Conservation (phyloP, 2,888 invertebrate species). For the Diogma glabrata region DNA sequence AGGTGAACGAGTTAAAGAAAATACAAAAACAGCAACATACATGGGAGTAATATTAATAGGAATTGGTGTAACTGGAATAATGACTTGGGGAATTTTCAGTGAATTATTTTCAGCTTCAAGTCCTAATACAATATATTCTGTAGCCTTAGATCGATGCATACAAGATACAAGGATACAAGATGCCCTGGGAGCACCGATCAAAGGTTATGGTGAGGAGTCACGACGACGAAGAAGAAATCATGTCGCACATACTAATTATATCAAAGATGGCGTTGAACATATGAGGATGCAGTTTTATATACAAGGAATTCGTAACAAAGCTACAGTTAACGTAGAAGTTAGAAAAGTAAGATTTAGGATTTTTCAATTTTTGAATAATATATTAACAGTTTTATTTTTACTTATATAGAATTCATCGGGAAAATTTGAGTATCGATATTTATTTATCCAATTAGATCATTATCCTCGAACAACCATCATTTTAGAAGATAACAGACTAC, state of each 20-base stretch:
- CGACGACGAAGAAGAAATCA: slow-evolving; percentile 71
- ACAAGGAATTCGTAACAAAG: slow-evolving; percentile 70
- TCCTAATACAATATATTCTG: slow-evolving; percentile 71
- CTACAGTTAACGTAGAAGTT: slow-evolving; percentile 77
- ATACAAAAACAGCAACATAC: slow-evolving; percentile 80
- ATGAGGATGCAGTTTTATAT: slow-evolving; percentile 87
- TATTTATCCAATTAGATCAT: slow-evolving; percentile 74
- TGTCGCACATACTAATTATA: slow-evolving; percentile 66
- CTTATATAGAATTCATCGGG: slow-evolving; percentile 59
- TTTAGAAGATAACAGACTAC: slow-evolving; percentile 62
- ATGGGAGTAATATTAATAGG: slow-evolving; percentile 70
- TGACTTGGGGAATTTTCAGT: slow-evolving; percentile 72
- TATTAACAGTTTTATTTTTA: slow-evolving; percentile 15
- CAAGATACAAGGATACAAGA: slow-evolving; percentile 55
- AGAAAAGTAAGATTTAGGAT: slow-evolving; percentile 57
- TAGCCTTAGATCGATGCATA: slow-evolving; percentile 63
- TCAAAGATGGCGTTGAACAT: slow-evolving; percentile 61
- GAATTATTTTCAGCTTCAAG: slow-evolving; percentile 84
- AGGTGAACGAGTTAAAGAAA: slow-evolving; percentile 75
- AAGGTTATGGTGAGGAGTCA: slow-evolving; percentile 79
- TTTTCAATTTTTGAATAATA: slow-evolving; percentile 20
- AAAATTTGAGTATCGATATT: slow-evolving; percentile 67
- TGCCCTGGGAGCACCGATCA: slow-evolving; percentile 80
- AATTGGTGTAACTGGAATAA: slow-evolving; percentile 65
- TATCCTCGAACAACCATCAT: slow-evolving; percentile 62